Base-by-base conservation (phyloP, 2,797 vertebrate genomes). In the Eleutherodactylus coqui region DNA sequence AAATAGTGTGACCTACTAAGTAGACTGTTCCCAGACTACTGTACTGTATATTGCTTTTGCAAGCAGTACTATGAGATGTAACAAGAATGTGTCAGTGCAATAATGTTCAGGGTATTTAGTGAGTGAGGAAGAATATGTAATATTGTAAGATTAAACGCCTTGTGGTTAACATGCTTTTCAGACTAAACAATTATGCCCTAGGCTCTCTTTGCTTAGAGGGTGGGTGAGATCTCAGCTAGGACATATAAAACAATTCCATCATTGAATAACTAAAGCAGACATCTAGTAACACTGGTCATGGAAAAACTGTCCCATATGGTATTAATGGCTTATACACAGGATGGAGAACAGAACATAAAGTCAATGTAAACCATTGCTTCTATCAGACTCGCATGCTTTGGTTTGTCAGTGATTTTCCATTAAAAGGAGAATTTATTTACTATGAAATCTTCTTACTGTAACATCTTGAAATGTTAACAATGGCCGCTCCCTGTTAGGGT, bases 1-100 rank as follows among this genome's bases (percentile, higher is more conserved):
- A 58, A 79, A 53, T 72, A 38, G 47, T 27, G 60, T 79, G 62
- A 72, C 75, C 21, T 47, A 60, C 14, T 17, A 49, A 62, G 69
- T 76, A 73, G 85, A 83, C 60, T 83, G 14, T 79, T 84, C 43
- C 64, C 75, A 84, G 81, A 79, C 86, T 79, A 73, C 81, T 84
- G 85, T 83, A 83, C 81, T 84, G 85, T 83, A 83, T 79, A 84
- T 87, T 87, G 76, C 80, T 87, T 87, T 84, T 87, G 60, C 80
- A 84, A 72, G 41, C 81, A 84, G 41, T 38, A 58, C 62, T 87
- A 43, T 79, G 76, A 84, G 67, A 79, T 84, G 64, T 60, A 64
- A 29, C 86, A 87, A 84, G 86, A 87, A 83, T 83, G 86, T 84
- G 86, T 87, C 86, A 83, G 62, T 72, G 51, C 36, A 83, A 60